A percentile compares a stretch with the other conserved stretches of the same genome.
These are phyloP conservation scores for Channa striata DNA, from an alignment of 2,797 vertebrate species.

Conservation along the genomic window DNA sequence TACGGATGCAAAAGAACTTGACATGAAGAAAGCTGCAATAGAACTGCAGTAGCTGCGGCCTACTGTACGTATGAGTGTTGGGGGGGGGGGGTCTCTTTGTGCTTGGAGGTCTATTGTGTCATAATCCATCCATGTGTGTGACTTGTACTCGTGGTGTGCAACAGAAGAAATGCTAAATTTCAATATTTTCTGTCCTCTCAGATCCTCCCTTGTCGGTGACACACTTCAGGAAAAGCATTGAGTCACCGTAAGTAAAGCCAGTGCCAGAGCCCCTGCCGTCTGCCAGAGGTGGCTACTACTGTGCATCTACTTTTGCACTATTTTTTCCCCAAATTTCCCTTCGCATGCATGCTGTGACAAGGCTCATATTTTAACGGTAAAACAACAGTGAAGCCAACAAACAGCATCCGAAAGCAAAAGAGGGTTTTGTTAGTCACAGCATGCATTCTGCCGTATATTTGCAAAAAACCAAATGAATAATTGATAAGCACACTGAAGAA, in stretches of 20 bases:
- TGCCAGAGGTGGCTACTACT: constrained; percentile 56
- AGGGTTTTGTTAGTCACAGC: not conserved
- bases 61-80: too few relatives aligned
- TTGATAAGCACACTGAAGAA: constrained; percentile 6
- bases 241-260: constrained; percentile 96
- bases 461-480: not conserved
- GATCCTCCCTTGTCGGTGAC: constrained; percentile 99
- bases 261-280: constrained; percentile 39
- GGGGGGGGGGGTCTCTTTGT: not conserved
- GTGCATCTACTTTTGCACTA: constrained; percentile 53
- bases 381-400: not conserved
- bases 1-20: too few relatives aligned
- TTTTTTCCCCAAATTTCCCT: not conserved
- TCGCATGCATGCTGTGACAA: constrained; percentile 17
- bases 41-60: too few relatives aligned
- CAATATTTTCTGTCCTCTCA: constrained; percentile 77
- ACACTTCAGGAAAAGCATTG: constrained; percentile 99
- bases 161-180: constrained; percentile 41
- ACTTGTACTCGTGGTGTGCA: constrained; percentile 4
- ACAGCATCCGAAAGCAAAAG: not conserved
- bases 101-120: not conserved
- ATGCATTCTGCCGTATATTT: not conserved
- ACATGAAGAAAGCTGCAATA: not conserved
- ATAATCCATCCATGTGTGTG: constrained; percentile 20
- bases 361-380: constrained; percentile 3